Base-by-base conservation (phyloP, 2,113 vertebrate genomes). In the Platichthys flesus region DNA sequence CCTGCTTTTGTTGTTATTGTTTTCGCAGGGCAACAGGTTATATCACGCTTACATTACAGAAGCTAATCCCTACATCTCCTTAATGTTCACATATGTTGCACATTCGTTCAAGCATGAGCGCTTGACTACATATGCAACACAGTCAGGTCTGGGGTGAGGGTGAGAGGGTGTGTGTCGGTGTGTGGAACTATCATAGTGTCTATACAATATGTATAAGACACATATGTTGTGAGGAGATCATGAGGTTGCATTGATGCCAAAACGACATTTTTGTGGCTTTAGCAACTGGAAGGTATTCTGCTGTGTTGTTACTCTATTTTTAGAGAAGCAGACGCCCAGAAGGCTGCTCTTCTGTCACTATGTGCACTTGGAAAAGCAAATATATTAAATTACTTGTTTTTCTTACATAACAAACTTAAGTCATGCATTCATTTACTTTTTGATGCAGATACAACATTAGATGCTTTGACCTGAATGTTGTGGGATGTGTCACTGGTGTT, bases 11-110 rank as follows among this genome's bases (percentile, higher is more conserved):
- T 66, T 74, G 24, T 79, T 75, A 35, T 71, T 83, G 59, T 73
- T 73, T 61, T 63, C 73, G 52, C 52, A 12, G 51, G 73, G 73
- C 81, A 88, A 84, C 86, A 85, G 83, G 86, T 90, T 76, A 37
- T 18, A 21, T 64, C 45, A 14, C 37, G 67, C 31, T 66, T 74
- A 57, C 28, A 69, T 59, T 14, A 21, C 24, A 76, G 70, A 62
- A 69, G 76, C 58, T 71, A 65, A 76, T 82, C 72, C 72, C 26
- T 66, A 71, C 28, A 26, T 54, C 55, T 54, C 40, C 35, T 23
- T 23, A 23, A 23, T 23, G 63, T 74, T 40, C 57, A 72, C 71
- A 70, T 72, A 71, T 78, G 79, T 75, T 75, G 74, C 81, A 74
- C 54, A 57, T 85, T 65, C 21, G 64, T 60, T 68, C 56, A 69